Conservation (phyloP, 2,888 invertebrate genomes). For the Scelioninae gen. 2 region DNA sequence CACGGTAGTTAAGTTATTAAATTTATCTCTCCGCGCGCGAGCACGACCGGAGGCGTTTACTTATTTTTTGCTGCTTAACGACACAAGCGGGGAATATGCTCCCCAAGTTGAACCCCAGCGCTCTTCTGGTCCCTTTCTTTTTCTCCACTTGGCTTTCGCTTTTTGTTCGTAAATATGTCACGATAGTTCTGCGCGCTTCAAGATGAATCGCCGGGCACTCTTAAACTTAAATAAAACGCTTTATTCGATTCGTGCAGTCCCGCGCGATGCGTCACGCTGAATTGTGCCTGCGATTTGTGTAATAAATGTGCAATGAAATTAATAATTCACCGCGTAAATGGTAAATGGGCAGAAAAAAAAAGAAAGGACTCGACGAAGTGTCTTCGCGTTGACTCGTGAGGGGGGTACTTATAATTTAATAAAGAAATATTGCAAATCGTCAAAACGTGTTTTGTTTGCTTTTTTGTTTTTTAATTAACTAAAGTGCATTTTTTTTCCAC, state of each 20-base stretch:
- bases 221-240: slow-evolving; percentile 52
- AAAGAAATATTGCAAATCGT: no score
- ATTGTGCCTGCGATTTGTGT: slow-evolving; percentile 41
- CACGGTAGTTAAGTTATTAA: slow-evolving; percentile 72
- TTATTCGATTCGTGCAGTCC: slow-evolving; percentile 37
- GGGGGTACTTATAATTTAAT: no score
- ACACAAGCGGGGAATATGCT: slow-evolving; percentile 71
- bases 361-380: no score
- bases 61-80: slow-evolving; percentile 73
- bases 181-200: slow-evolving; percentile 52
- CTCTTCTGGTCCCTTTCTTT: slow-evolving; percentile 51
- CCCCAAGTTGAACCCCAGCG: slow-evolving; percentile 54
- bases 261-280: slow-evolving; percentile 43
- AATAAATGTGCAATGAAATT: slow-evolving; percentile 43
- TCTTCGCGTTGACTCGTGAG: no score
- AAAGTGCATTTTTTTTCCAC: no score
- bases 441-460: no score
- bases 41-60: slow-evolving; percentile 68
- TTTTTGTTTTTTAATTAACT: no score
- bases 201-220: slow-evolving; percentile 54
- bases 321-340: slow-evolving; percentile 44
- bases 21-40: slow-evolving; percentile 70
- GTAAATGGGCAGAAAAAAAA: neutral
- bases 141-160: slow-evolving; percentile 50
- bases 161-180: slow-evolving; percentile 59